phyloP scores from a whole-genome alignment of 2,797 vertebrate species.

The Gallirallus australis region DNA sequence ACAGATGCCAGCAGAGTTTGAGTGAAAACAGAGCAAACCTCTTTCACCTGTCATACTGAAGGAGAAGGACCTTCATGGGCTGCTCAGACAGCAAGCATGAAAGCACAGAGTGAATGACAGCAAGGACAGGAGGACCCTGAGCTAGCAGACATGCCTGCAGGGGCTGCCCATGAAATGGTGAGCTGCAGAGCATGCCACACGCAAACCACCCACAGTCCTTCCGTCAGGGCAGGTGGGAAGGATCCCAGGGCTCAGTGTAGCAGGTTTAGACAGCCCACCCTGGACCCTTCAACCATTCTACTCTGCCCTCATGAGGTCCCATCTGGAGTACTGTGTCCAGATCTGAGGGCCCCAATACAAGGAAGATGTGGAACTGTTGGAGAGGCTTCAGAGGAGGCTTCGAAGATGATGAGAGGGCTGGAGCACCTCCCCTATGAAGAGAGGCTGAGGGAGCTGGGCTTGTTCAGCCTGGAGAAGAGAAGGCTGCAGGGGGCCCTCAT shows the following conservation, averaged over 20 bases:
- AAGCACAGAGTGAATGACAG: neutral
- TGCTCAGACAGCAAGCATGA: neutral
- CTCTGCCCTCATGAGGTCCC: no score
- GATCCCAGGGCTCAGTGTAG: neutral
- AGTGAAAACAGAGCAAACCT: neutral
- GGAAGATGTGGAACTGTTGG: no score
- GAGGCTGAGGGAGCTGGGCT: no score
- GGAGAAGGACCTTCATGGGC: neutral
- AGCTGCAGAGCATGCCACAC: neutral
- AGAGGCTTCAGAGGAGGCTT: no score
- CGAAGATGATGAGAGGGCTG: no score
- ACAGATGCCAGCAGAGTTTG: neutral
- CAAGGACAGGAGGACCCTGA: neutral
- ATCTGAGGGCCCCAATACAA: no score
- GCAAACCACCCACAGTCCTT: neutral
- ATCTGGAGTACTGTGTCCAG: no score
- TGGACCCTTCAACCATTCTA: neutral
- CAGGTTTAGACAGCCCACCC: neutral
- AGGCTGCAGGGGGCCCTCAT: no score
- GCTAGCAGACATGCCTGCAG: neutral
- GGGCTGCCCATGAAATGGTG: accelerated
- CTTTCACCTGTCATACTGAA: neutral
- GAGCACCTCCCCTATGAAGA: no score
- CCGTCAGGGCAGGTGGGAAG: neutral
- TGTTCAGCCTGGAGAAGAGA: no score